Base-by-base conservation (phyloP, 2,113 vertebrate genomes). In the Vanacampus margaritifer region DNA sequence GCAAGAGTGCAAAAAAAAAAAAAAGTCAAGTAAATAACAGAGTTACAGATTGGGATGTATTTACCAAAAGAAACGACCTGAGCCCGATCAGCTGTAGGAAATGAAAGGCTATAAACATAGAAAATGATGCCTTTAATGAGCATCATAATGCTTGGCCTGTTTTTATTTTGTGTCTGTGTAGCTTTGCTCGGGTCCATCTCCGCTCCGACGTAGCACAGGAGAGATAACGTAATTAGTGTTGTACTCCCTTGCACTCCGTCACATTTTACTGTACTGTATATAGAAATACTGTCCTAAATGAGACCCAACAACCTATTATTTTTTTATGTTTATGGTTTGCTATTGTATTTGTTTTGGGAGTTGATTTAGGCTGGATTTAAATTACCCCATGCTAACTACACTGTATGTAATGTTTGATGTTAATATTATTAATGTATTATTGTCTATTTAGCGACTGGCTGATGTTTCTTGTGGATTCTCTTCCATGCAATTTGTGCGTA, bases 251-350 rank as follows among this genome's bases (percentile, higher is more conserved):
- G 46, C 63, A 63, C 46, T 37, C 23, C 1, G 41, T 60, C 26
- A 45, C 54, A 64, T 13, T 32, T 32, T 32, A 32, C 2, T 57
- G 16, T 14, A 21, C 21, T 51, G 21, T 51, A 21, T 21, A 36
- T 59, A 36, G 21, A 58, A 54, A 35, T 39, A 63, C 32, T 63
- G 63, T 71, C 62, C 54, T 65, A 57, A 74, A 73, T 66, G 54
- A 80, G 23, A 58, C 32, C 35, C 39, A 23, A 46, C 41, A 76
- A 73, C 74, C 69, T 62, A 59, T 69, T 66, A 61, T 81, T 60
- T 68, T n/a, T 54, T 58, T 24, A 14, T 71, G 57, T 67, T 41
- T 73, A 39, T 54, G 48, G 56, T 48, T 69, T 17, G 2, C 51
- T 64, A 35, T 13, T 21, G 37, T 4, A 46, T 21, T 17, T 12